These are phyloP conservation scores for Agelas oroides DNA, from an alignment of 37 sponge, comb jelly and placozoan species.

Conservation along the genomic window DNA sequence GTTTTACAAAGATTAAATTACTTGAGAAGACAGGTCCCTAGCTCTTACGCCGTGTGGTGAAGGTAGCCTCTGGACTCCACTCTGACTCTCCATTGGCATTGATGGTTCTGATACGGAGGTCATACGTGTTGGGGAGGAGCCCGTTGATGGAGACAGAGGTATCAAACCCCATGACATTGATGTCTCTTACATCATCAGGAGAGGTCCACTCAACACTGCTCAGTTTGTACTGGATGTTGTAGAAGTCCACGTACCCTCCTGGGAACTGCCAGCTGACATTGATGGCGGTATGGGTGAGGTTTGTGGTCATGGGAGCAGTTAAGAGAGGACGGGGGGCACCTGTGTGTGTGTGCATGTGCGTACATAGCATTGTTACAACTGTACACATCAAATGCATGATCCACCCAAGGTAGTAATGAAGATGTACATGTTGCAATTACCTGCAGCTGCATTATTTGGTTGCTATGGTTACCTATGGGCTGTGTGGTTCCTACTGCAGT, in stretches of 20 bases:
- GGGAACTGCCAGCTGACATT: background rate
- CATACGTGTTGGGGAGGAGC: background rate
- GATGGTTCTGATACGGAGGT: background rate
- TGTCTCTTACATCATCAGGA: background rate
- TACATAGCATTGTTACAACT: too few species aligned
- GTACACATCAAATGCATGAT: too few species aligned
- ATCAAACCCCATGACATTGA: background rate
- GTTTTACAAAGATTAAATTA: too few species aligned
- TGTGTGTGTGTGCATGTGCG: too few species aligned
- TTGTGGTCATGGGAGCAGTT: background rate
- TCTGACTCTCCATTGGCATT: background rate
- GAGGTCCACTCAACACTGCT: background rate
- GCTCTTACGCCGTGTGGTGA: constrained; percentile 15
- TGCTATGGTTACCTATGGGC: background rate
- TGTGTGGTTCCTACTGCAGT: background rate
- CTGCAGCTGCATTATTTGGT: too few species aligned
- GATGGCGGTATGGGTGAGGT: background rate
- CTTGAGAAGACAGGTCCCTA: too few species aligned
- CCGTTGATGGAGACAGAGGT: background rate
- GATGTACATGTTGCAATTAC: too few species aligned
- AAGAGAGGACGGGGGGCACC: constrained; percentile 7
- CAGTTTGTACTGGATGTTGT: background rate
- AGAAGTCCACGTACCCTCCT: constrained; percentile 8
- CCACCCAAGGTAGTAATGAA: too few species aligned
- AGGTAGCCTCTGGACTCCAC: background rate